phyloP scores from a whole-genome alignment of 2,797 vertebrate genomes.

The Molossus alvarezi region DNA sequence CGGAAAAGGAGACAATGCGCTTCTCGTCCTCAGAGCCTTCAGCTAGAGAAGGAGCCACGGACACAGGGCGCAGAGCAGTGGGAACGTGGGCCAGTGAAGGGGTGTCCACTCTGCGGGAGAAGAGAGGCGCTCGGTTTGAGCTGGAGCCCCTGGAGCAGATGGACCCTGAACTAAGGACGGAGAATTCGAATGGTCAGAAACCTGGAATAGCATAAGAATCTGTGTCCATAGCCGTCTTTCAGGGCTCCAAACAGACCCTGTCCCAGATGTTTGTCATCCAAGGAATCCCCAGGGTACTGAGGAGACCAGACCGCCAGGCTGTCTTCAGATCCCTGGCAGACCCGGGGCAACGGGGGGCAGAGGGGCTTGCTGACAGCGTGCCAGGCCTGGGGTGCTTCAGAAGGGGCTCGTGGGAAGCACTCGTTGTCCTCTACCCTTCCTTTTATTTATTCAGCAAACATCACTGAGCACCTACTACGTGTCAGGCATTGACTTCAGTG shows the following conservation, averaged over 20 bases:
- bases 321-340: neutral
- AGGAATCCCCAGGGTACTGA: neutral
- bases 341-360: neutral
- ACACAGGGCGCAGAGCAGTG: neutral
- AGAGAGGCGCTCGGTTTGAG: neutral
- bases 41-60: neutral
- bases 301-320: neutral
- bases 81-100: neutral
- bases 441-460: neutral
- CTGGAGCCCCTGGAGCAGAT: neutral
- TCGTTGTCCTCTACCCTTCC: neutral
- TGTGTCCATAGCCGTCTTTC: neutral
- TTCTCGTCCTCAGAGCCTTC: conserved; percentile 14
- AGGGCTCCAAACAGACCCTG: neutral
- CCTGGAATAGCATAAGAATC: neutral
- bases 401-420: neutral
- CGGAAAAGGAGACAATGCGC: neutral
- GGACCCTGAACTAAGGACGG: neutral
- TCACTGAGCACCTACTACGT: neutral
- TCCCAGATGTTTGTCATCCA: neutral
- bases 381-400: neutral
- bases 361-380: neutral
- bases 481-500: neutral
- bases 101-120: neutral
- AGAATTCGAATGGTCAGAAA: neutral